Conservation (phyloP, 2,797 vertebrate species). For the Chelidonichthys spinosus region DNA sequence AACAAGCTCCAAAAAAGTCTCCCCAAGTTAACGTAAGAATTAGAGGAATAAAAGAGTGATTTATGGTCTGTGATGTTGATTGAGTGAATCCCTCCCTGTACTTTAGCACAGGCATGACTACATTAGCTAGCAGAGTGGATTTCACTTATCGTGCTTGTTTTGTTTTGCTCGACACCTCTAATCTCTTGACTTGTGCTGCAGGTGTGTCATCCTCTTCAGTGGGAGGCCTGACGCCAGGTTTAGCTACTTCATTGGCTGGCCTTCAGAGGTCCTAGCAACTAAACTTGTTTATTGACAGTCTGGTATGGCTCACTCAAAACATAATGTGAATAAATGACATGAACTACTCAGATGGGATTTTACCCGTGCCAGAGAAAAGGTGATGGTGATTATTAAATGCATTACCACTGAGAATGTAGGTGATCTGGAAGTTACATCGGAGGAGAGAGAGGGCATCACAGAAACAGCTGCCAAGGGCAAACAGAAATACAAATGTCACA, state of each 20-base stretch:
- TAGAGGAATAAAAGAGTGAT: constrained; percentile 38
- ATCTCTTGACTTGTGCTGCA: constrained; percentile 20
- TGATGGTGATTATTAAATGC: constrained; percentile 19
- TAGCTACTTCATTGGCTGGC: constrained; percentile 53
- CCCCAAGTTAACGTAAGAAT: constrained; percentile 42
- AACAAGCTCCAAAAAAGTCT: constrained; percentile 38
- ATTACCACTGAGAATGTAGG: background rate
- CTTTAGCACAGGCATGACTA: background rate
- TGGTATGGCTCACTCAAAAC: constrained; percentile 5
- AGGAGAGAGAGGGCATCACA: background rate
- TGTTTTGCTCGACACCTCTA: constrained; percentile 22
- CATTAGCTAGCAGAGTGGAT: background rate
- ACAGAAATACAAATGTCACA: background rate
- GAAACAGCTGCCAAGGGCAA: constrained; percentile 7
- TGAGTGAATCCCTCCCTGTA: constrained; percentile 4
- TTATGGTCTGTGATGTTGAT: constrained; percentile 32
- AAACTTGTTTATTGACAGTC: constrained; percentile 38
- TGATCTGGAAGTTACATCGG: constrained; percentile 12
- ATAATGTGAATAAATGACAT: constrained; percentile 44
- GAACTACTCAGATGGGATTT: constrained; percentile 13
- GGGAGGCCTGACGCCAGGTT: constrained; percentile 23
- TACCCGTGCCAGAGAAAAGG: constrained; percentile 8
- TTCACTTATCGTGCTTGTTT: background rate
- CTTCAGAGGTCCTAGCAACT: constrained; percentile 42
- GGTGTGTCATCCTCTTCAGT: constrained; percentile 19